A percentile compares a stretch with the other conserved stretches of the same genome.
phyloP scores from a whole-genome alignment of 92 coral and sea anemone genomes.

The Parazoanthus darwini region DNA sequence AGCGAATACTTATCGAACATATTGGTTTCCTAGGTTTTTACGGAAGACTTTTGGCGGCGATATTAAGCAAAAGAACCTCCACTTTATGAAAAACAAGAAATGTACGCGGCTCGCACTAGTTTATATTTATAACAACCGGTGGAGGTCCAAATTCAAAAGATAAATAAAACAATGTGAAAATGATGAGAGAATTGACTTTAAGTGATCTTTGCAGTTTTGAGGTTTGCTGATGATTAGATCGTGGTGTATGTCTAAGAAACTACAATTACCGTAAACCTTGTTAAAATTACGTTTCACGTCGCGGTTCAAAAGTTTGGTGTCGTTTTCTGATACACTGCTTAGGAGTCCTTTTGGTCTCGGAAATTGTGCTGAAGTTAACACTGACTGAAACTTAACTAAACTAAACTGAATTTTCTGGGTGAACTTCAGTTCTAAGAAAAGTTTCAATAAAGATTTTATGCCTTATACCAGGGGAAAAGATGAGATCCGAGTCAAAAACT shows the following conservation, averaged over 20 bases:
- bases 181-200: background rate
- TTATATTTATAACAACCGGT: background rate
- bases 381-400: too few species aligned
- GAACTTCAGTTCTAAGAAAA: background rate
- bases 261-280: background rate
- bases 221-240: background rate
- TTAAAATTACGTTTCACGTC: background rate
- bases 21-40: background rate
- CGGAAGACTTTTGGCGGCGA: background rate
- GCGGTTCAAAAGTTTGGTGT: background rate
- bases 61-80: background rate
- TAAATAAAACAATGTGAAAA: background rate
- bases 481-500: background rate
- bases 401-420: background rate
- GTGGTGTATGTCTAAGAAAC: background rate
- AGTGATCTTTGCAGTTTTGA: background rate
- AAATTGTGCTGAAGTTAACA: too few species aligned
- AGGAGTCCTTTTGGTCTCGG: too few species aligned
- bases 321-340: background rate
- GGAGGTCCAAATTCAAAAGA: background rate
- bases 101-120: background rate
- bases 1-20: slow-evolving; percentile 1
- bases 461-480: background rate
- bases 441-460: background rate
- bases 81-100: background rate